These are phyloP conservation scores for Drosophila ogumai DNA, from an alignment of 1,140 invertebrate species.

Conservation along the genomic window DNA sequence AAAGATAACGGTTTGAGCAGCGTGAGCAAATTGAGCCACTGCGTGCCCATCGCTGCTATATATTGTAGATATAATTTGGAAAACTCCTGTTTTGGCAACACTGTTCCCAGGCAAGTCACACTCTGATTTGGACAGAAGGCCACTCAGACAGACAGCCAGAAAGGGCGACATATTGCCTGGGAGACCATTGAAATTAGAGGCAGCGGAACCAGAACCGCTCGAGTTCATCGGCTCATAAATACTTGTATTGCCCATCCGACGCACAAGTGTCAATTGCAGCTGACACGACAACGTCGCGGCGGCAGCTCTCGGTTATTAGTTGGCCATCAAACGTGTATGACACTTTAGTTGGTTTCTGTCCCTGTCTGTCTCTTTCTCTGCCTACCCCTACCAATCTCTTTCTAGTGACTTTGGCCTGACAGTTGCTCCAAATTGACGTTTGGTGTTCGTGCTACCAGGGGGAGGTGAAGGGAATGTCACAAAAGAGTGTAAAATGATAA, in stretches of 20 bases:
- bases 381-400: slow-evolving; percentile 7
- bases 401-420: slow-evolving; percentile 49
- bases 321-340: slow-evolving; percentile 45
- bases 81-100: not conserved
- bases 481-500: slow-evolving; percentile 6
- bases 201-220: slow-evolving; percentile 52
- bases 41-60: too few species aligned
- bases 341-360: slow-evolving; percentile 48
- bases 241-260: slow-evolving; percentile 57
- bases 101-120: not conserved
- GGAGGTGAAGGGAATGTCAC: not conserved
- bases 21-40: too few species aligned
- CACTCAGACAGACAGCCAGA: slow-evolving; percentile 8
- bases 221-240: slow-evolving; percentile 57
- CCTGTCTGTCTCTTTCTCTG: slow-evolving; percentile 12
- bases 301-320: slow-evolving; percentile 49
- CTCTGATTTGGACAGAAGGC: slow-evolving; percentile 7
- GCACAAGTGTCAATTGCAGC: slow-evolving; percentile 77
- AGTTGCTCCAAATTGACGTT: slow-evolving; percentile 71
- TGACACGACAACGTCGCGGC: slow-evolving; percentile 48
- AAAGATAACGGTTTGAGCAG: too few species aligned
- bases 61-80: not conserved
- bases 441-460: slow-evolving; percentile 41
- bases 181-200: slow-evolving; percentile 70
- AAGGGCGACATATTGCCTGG: slow-evolving; percentile 53